Evolutionary conservation across 2,888 invertebrate species (phyloP), one percentile per base, ranked within the genome.

Genomic region (Apodemia duryi): DNA sequence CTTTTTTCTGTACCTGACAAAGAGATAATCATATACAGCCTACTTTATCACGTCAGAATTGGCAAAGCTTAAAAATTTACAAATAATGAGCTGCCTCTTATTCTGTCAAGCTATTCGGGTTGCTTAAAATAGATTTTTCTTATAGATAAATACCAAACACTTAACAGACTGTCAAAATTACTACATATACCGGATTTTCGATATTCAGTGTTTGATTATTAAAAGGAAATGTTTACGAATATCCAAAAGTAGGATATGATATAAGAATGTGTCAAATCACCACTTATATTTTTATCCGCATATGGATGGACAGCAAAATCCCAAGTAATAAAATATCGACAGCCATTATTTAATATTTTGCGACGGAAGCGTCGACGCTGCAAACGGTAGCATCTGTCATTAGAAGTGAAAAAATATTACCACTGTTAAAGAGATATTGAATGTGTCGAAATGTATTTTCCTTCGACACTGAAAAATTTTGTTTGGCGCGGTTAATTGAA

Each of bases 301-400:
- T 46, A 46, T 46, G n/a, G 46, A 46, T 5, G 13, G 5, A 13
- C 46, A 10, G 54, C 54, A 29, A 57, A 11, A 11, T 29, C 32
- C 57, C 32, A 57, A 10, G 5, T 32, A 11, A 32, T 13, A 13
- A 60, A 32, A 13, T 13, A n/a, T 29, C 57, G 6, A 1, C 57
- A 32, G 6, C 9, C 13, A 51, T 32, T 35, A 49, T 35, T 10
- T 7, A 46, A 46, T 28, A 46, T 38, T 49, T 54, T 68, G 68
- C 69, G 63, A 63, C 75, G 75, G 72, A 75, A 72, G 67, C 63
- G 63, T 66, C 65, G 69, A 69, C 73, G 71, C 71, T 64, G 70
- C 68, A 67, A 68, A 65, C 63, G 64, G 60, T 35, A 67, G 62
- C 68, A 67, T 66, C 68, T 66, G 69, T 65, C 67, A 67, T 68